Conservation (phyloP, 2,113 vertebrate genomes). For the Chlamydotis undulata region DNA sequence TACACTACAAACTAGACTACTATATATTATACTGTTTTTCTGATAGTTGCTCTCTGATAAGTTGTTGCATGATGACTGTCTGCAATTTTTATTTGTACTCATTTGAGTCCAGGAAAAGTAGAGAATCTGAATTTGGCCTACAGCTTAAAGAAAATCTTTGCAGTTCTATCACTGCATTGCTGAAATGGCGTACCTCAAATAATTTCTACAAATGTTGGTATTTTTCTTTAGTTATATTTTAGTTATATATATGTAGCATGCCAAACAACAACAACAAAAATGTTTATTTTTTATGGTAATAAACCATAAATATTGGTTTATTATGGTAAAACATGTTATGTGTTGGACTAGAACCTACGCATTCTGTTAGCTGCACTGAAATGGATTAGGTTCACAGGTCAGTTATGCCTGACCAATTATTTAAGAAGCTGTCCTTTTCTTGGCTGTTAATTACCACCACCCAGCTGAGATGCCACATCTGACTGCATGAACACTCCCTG, state of each 20-base stretch:
- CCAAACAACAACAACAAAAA: not conserved
- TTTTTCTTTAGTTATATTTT: not conserved
- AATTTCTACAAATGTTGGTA: not conserved
- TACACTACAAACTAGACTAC: not conserved
- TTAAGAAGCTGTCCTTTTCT: not conserved
- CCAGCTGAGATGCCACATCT: not conserved
- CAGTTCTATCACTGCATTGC: not conserved
- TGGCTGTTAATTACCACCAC: not conserved
- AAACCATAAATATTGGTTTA: not conserved
- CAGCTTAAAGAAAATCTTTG: not conserved
- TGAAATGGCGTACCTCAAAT: not conserved
- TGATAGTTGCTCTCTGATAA: not conserved
- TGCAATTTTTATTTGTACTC: not conserved
- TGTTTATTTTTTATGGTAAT: not conserved
- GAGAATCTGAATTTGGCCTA: not conserved
- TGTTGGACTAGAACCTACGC: not conserved
- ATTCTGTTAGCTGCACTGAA: not conserved
- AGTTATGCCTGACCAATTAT: not conserved
- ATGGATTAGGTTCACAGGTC: not conserved
- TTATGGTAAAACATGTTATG: not conserved
- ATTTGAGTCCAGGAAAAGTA: not conserved
- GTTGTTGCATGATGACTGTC: not conserved
- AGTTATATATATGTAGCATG: not conserved
- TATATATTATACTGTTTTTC: not conserved
- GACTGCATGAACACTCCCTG: not conserved